phyloP scores from a whole-genome alignment of 2,888 invertebrate species.

The Platycheirus rosarum region DNA sequence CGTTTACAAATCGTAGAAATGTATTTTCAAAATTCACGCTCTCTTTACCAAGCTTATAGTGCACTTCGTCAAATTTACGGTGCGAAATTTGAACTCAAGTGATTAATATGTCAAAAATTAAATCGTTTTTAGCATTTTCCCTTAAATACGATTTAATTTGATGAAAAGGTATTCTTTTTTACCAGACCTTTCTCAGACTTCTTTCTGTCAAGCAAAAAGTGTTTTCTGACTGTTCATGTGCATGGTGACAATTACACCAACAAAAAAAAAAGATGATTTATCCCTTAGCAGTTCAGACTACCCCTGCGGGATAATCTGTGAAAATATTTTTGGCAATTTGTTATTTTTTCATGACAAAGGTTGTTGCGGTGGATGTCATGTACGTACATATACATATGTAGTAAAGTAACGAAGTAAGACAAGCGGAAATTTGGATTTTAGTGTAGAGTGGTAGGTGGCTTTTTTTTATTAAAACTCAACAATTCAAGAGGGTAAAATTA shows the following conservation, averaged over 20 bases:
- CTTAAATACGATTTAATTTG: no score
- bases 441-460: neutral
- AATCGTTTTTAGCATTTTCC: no score
- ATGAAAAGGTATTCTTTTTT: no score
- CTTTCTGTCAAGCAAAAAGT: constrained; percentile 3
- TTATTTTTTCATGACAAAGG: constrained; percentile 21
- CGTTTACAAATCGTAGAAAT: no score
- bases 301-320: constrained; percentile 11
- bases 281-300: constrained; percentile 15
- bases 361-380: neutral
- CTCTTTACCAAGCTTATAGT: no score
- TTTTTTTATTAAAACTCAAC: neutral
- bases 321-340: constrained; percentile 27
- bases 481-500: neutral
- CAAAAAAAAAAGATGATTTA: constrained; percentile 23
- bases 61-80: no score
- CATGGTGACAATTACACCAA: neutral
- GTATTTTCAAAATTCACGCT: no score
- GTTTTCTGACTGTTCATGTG: constrained; percentile 12
- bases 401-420: neutral
- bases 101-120: no score
- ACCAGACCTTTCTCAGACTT: no score
- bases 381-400: no score
- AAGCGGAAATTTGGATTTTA: constrained; percentile 5
- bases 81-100: no score